A percentile compares a stretch with the other conserved stretches of the same genome.
phyloP scores from a whole-genome alignment of 1,140 invertebrate species.

The Planococcus citri region DNA sequence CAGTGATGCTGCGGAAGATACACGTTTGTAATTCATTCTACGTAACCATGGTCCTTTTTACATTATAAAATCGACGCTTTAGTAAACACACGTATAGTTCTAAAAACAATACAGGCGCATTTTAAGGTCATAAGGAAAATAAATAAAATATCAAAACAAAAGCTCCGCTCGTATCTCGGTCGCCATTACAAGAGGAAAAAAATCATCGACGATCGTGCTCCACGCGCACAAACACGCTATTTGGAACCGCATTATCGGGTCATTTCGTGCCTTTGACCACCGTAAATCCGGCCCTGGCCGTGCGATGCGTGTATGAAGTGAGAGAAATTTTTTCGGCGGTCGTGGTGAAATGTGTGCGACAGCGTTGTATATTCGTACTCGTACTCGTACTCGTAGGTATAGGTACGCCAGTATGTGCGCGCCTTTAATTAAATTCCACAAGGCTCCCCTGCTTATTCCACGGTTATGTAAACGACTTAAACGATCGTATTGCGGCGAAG shows the following conservation, averaged over 20 bases:
- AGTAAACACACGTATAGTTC: too few relatives aligned
- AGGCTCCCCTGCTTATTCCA: neutral
- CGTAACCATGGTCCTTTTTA: too few relatives aligned
- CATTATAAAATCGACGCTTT: too few relatives aligned
- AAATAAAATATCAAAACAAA: neutral
- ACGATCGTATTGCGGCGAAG: constrained; percentile 5
- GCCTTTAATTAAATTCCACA: neutral
- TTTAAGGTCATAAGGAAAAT: too few relatives aligned
- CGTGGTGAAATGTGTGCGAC: neutral
- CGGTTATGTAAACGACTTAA: constrained; percentile 1
- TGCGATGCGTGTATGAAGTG: too few relatives aligned
- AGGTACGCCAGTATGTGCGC: neutral
- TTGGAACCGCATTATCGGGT: neutral
- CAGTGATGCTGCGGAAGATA: too few relatives aligned
- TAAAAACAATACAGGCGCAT: too few relatives aligned
- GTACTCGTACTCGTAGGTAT: too few relatives aligned
- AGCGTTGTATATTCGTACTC: too few relatives aligned
- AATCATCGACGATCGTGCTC: neutral
- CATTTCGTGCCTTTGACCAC: too few relatives aligned
- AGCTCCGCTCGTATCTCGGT: neutral
- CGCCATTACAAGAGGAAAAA: neutral
- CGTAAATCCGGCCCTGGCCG: too few relatives aligned
- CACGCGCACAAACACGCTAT: neutral
- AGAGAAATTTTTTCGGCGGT: neutral
- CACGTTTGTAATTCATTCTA: too few relatives aligned